phyloP scores from a whole-genome alignment of 37 sponge, comb jelly and placozoan genomes.

The Ianthella basta region DNA sequence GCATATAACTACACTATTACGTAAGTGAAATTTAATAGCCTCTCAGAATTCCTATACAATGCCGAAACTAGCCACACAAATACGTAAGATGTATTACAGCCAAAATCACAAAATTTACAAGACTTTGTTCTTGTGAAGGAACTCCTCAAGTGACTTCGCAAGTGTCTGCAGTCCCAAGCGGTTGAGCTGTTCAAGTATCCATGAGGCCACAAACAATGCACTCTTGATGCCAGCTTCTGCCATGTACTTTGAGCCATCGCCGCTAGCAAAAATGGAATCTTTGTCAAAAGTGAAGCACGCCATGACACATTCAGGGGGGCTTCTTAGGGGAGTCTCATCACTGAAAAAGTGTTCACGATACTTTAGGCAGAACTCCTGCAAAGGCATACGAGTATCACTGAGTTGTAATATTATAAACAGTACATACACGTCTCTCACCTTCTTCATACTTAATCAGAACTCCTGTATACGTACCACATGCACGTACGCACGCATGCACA shows the following conservation, averaged over 20 bases:
- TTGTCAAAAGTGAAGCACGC: not conserved
- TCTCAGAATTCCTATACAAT: too few relatives aligned
- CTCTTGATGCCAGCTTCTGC: slow-evolving; percentile 41
- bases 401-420: too few relatives aligned
- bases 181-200: slow-evolving; percentile 39
- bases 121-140: not conserved
- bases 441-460: not conserved
- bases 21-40: too few relatives aligned
- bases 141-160: slow-evolving; percentile 40
- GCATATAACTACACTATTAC: too few relatives aligned
- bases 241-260: slow-evolving; percentile 15
- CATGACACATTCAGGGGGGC: slow-evolving; percentile 19
- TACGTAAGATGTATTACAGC: too few relatives aligned
- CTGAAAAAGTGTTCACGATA: not conserved
- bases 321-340: too few relatives aligned
- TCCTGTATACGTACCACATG: not conserved
- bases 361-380: not conserved
- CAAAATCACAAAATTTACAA: too few relatives aligned
- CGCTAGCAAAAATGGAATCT: slow-evolving; percentile 4
- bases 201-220: slow-evolving; percentile 45
- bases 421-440: too few relatives aligned
- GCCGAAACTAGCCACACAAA: too few relatives aligned
- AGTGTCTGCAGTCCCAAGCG: slow-evolving; percentile 34
- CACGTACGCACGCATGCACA: not conserved
- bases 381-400: too few relatives aligned